Conservation (phyloP, 1,140 invertebrate genomes). For the Homarus americanus region DNA sequence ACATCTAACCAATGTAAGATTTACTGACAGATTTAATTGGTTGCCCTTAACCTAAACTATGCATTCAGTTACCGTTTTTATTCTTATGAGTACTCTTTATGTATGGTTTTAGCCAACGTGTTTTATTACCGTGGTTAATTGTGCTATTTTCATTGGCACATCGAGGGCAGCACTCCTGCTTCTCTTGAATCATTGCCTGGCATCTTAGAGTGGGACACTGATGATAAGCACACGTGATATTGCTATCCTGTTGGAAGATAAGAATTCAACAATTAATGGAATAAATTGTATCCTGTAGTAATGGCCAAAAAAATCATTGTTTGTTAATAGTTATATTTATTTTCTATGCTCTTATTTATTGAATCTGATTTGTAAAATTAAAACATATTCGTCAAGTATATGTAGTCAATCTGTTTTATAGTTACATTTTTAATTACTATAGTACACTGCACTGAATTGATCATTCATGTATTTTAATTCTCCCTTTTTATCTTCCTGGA, state of each 20-base stretch:
- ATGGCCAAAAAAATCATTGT: background rate
- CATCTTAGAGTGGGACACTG: constrained; percentile 83
- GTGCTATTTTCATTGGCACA: constrained; percentile 57
- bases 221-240: constrained; percentile 87
- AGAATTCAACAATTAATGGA: background rate
- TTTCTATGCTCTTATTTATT: too few species aligned
- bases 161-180: constrained; percentile 74
- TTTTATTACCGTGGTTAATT: background rate
- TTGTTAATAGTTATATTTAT: too few species aligned
- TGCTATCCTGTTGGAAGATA: constrained; percentile 84
- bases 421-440: too few species aligned
- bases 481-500: too few species aligned
- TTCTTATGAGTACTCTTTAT: background rate
- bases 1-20: background rate
- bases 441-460: too few species aligned
- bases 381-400: too few species aligned
- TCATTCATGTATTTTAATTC: too few species aligned
- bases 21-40: background rate
- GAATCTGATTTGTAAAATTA: too few species aligned
- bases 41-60: background rate
- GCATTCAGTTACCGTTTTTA: background rate
- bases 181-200: constrained; percentile 60
- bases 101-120: background rate
- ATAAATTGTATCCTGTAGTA: background rate
- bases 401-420: too few species aligned